Conservation (phyloP, 2,113 vertebrate species). For the Emydura subglobosa region DNA sequence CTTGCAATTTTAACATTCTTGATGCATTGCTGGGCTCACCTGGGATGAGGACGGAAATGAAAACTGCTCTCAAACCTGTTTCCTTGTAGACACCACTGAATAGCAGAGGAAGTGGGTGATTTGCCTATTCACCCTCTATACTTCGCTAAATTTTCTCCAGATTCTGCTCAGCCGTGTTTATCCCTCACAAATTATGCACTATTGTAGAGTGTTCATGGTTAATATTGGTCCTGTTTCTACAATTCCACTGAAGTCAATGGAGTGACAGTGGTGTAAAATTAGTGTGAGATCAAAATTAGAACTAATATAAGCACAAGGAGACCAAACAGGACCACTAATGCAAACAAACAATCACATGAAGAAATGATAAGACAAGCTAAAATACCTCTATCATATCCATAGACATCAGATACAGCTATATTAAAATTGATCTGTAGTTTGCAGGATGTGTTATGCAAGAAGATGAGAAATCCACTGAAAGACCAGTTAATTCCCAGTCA, state of each 20-base stretch:
- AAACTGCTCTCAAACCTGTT: neutral
- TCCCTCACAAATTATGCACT: fast-evolving
- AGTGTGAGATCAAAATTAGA: neutral
- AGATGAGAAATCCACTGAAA: neutral
- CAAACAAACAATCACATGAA: neutral
- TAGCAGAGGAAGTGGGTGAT: neutral
- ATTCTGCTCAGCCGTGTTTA: neutral
- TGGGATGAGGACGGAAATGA: neutral
- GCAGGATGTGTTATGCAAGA: neutral
- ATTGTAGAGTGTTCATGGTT: neutral
- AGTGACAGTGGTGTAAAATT: neutral
- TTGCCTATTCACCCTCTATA: neutral
- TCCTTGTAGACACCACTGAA: neutral
- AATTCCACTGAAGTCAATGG: neutral
- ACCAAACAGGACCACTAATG: neutral
- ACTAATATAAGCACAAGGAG: neutral
- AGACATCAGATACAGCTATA: neutral
- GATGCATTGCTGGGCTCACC: neutral
- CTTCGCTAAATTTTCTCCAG: neutral
- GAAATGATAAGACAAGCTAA: neutral
- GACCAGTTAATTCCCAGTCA: neutral
- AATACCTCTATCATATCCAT: neutral
- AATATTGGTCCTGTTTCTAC: neutral
- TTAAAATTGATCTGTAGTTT: neutral
- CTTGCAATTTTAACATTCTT: neutral